phyloP scores from a whole-genome alignment of 2,888 invertebrate species.

The Tenthredo notha region DNA sequence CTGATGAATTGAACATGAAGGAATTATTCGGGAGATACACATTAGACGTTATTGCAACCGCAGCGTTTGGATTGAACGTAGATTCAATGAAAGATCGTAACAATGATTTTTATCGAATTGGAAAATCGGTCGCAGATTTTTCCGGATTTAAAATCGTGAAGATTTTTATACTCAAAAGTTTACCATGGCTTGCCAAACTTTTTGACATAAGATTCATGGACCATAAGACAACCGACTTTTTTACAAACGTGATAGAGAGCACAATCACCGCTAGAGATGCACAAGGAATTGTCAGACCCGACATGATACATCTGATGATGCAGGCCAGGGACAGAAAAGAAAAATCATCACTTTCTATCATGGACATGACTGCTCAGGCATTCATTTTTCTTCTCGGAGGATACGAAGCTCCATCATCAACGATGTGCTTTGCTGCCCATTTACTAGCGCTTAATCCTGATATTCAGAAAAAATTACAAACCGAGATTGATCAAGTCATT shows the following conservation, averaged over 20 bases:
- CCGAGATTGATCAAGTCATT: too few relatives aligned
- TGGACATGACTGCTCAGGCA: conserved; percentile 78
- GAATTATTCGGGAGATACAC: conserved; percentile 62
- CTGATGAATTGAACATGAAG: conserved; percentile 67
- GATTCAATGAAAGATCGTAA: conserved; percentile 25
- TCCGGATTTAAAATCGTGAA: conserved; percentile 63
- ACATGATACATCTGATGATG: conserved; percentile 31
- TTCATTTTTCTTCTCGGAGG: conserved; percentile 63
- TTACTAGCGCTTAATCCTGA: conserved; percentile 56
- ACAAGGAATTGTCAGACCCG: conserved; percentile 50
- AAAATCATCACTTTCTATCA: not conserved
- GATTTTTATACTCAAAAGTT: conserved; percentile 70
- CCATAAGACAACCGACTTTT: not conserved
- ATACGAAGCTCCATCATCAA: conserved; percentile 58
- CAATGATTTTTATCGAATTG: conserved; percentile 55
- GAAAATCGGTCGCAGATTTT: not conserved
- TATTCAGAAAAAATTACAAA: too few relatives aligned
- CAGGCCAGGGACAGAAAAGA: not conserved
- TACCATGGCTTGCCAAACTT: conserved; percentile 71
- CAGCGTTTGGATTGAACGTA: conserved; percentile 10
- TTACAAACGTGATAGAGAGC: not conserved
- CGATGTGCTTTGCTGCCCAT: conserved; percentile 33
- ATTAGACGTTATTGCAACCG: not conserved
- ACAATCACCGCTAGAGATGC: not conserved
- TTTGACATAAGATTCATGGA: conserved; percentile 60